Conservation (phyloP, 2,888 invertebrate genomes). For the Cheilosia urbana region DNA sequence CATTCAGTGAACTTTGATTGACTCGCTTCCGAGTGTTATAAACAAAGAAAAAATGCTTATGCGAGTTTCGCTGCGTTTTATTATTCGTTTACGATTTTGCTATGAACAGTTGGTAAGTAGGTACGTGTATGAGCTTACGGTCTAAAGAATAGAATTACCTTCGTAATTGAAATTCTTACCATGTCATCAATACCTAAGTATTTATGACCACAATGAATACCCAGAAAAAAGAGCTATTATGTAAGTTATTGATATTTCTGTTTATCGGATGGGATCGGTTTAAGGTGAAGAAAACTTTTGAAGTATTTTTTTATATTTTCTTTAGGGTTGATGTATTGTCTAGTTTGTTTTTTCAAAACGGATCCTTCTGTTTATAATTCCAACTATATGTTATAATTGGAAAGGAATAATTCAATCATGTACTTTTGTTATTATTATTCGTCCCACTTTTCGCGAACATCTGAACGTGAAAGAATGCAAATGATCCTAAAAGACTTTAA, state of each 20-base stretch:
- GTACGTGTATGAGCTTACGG: not conserved
- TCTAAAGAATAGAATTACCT: not conserved
- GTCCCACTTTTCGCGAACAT: too few species aligned
- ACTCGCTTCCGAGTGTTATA: not conserved
- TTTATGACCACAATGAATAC: not conserved
- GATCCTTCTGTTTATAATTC: too few species aligned
- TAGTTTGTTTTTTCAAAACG: not conserved
- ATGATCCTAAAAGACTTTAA: too few species aligned
- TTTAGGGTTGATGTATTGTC: not conserved
- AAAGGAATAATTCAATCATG: too few species aligned
- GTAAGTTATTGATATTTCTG: not conserved
- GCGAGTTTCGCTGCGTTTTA: not conserved
- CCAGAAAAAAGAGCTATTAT: not conserved
- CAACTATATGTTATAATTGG: too few species aligned
- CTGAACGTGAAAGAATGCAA: too few species aligned
- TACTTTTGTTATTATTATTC: too few species aligned
- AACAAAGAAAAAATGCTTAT: conserved; percentile 10
- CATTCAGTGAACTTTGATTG: conserved; percentile 51
- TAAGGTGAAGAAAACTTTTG: not conserved
- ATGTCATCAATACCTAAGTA: not conserved
- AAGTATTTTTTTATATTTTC: not conserved
- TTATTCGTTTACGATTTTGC: not conserved
- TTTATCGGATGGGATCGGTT: not conserved
- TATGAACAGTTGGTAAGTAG: not conserved
- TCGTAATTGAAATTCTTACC: conserved; percentile 2